Evolutionary conservation across 2,113 vertebrate genomes (phyloP), one percentile per base, ranked within the genome.

Genomic region (Thalassoma bifasciatum): DNA sequence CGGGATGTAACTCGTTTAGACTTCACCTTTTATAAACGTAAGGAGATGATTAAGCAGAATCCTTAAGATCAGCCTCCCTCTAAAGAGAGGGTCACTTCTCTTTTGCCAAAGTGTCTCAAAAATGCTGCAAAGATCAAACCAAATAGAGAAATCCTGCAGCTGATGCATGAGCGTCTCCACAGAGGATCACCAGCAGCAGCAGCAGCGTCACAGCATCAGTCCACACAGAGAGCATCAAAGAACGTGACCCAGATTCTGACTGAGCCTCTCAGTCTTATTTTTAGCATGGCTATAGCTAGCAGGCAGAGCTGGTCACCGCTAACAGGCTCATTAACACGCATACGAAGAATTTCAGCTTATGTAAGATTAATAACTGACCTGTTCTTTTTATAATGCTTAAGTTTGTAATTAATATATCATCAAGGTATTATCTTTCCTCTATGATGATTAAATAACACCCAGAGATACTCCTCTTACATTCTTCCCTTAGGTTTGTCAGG

Each of bases 211-310:
- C 46, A 62, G 67, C 85, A 69, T 83, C 51, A n/a, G 64, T 84
- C 63, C 69, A 68, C 65, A 37, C 66, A 78, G 59, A 6, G 24
- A 88, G 83, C 76, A 76, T 86, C 81, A 81, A 51, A 71, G 68
- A 79, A 67, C 40, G 60, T 81, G 84, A 86, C 86, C 86, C 84
- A 90, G 82, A 85, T 88, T 66, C 72, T 8, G 53, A 59, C 74
- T 69, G 42, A 78, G 42, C 54, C 74, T 72, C 44, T 4, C 59
- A 1, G 47, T 51, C 83, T 82, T 84, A 88, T 86, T 90, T 86
- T 81, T 81, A 89, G 72, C 66, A 44, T 14, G 37, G 52, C 63
- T 34, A 54, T 59, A 79, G 83, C 83, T 62, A 65, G 72, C 67
- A 79, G 82, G 65, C 79, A 59, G 30, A 63, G 53, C 13, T 56